Conservation (phyloP, 1,140 invertebrate species). For the Apis laboriosa region DNA sequence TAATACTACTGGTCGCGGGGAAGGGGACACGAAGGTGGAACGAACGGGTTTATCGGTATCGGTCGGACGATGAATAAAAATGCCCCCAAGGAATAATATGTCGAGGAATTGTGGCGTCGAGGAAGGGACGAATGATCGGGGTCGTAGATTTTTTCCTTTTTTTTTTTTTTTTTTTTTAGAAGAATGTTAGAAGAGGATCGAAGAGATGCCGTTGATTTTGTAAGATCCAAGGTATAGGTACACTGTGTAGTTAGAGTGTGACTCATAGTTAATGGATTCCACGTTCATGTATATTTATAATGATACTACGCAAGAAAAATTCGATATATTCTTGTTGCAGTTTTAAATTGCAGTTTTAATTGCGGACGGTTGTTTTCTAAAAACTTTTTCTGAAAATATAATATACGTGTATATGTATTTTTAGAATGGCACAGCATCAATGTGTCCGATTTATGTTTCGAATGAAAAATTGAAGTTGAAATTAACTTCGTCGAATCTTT, state of each 20-base stretch:
- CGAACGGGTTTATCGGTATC: background rate
- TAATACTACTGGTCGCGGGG: background rate
- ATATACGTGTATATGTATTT: no score
- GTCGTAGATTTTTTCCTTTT: no score
- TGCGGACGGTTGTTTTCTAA: background rate
- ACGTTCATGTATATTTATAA: constrained; percentile 34
- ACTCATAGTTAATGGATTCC: constrained; percentile 1
- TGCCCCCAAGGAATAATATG: background rate
- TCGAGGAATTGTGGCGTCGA: background rate
- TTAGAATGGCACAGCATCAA: no score
- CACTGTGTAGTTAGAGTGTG: background rate
- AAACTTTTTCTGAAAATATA: background rate
- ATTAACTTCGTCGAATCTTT: no score
- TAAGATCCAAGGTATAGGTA: background rate
- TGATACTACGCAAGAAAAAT: background rate
- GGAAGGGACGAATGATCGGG: background rate
- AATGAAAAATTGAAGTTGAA: no score
- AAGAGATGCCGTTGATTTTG: background rate
- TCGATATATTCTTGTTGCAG: background rate
- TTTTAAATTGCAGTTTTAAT: background rate
- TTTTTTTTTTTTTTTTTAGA: background rate
- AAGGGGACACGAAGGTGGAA: background rate
- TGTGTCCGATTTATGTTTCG: no score
- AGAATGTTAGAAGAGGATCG: background rate
- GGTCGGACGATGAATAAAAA: constrained; percentile 1